A percentile compares a stretch with the other conserved stretches of the same genome.
These are phyloP conservation scores for Coryphaenoides rupestris DNA, from an alignment of 2,113 vertebrate species.

Conservation along the genomic window DNA sequence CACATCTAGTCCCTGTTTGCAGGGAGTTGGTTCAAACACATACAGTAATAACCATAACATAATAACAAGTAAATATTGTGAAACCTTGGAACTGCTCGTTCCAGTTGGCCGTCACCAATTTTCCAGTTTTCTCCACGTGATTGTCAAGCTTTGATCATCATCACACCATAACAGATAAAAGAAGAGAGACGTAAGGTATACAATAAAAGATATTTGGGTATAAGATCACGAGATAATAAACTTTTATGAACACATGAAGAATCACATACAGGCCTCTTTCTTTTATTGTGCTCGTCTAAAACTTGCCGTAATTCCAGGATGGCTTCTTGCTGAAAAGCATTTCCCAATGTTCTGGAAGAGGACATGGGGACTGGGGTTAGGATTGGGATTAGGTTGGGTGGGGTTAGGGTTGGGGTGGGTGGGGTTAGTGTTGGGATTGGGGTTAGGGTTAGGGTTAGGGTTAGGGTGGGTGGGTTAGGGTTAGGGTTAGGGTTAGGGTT, in stretches of 20 bases:
- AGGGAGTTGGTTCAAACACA: too few species aligned
- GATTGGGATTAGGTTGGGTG: too few species aligned
- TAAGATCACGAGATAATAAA: background rate
- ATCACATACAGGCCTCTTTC: slow-evolving; percentile 75
- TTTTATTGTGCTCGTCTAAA: slow-evolving; percentile 78
- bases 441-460: too few species aligned
- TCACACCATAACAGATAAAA: background rate
- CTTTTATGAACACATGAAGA: background rate
- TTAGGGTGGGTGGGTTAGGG: too few species aligned
- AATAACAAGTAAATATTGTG: too few species aligned
- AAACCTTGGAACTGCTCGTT: slow-evolving; percentile 82
- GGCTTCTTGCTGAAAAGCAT: slow-evolving; percentile 80
- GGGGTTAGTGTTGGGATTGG: too few species aligned
- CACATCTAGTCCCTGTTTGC: too few species aligned
- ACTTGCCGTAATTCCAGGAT: slow-evolving; percentile 75
- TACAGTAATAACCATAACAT: too few species aligned
- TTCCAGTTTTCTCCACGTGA: slow-evolving; percentile 75
- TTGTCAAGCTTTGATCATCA: slow-evolving; percentile 71
- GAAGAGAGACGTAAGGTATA: background rate
- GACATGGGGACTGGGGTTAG: too few species aligned
- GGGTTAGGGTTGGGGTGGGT: too few species aligned
- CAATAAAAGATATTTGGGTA: background rate
- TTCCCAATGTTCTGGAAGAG: slow-evolving; percentile 78
- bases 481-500: too few species aligned
- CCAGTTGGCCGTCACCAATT: slow-evolving; percentile 77